A percentile compares a stretch with the other conserved stretches of the same genome.
phyloP scores from a whole-genome alignment of 2,797 vertebrate genomes.

The Eidolon dupreanum region DNA sequence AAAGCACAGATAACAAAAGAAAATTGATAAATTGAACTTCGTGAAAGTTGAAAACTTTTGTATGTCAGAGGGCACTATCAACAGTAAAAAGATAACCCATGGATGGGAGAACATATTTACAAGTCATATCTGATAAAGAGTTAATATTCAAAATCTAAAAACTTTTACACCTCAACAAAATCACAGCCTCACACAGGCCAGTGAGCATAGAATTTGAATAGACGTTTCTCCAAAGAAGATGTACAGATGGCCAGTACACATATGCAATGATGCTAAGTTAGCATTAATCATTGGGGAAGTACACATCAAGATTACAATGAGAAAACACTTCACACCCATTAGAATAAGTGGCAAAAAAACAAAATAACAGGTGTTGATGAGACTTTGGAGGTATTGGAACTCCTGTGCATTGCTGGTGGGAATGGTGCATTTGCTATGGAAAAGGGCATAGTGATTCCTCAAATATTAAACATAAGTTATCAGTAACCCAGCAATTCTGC shows the following conservation, averaged over 20 bases:
- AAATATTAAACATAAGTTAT: not conserved
- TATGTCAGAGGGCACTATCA: not conserved
- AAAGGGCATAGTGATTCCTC: not conserved
- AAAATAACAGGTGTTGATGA: not conserved
- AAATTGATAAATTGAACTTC: constrained; percentile 7
- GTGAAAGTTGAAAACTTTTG: not conserved
- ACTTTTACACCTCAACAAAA: not conserved
- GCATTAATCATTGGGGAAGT: not conserved
- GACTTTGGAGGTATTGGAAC: not conserved
- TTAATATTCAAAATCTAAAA: not conserved
- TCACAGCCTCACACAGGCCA: no score
- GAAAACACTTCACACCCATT: not conserved
- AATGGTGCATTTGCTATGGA: not conserved
- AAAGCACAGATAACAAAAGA: not conserved
- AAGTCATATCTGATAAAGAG: not conserved
- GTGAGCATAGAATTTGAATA: not conserved
- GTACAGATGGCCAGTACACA: not conserved
- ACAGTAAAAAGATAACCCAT: not conserved
- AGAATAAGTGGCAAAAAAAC: not conserved
- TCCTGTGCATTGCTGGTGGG: not conserved
- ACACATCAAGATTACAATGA: not conserved
- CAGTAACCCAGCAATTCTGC: not conserved
- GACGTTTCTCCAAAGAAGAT: not conserved
- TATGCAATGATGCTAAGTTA: not conserved
- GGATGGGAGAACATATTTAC: not conserved